Base-by-base conservation (phyloP, 2,113 vertebrate genomes). In the Rhagologus leucostigma region DNA sequence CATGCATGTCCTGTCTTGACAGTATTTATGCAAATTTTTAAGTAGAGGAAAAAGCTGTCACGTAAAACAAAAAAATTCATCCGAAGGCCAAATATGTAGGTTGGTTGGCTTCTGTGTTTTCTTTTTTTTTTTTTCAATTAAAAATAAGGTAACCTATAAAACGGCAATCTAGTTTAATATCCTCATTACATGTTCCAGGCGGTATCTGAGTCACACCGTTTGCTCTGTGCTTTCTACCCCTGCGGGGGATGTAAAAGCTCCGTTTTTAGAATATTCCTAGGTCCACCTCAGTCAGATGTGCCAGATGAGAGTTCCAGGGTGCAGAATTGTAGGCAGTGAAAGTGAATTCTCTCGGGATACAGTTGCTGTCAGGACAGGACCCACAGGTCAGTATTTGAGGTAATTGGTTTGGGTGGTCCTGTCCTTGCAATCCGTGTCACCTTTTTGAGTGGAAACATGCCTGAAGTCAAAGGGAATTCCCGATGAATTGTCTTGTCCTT, bases 41-140 rank as follows among this genome's bases (percentile, higher is more conserved):
- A 94, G 55, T 63, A 89, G 84, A 91, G 93, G 83, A 94, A 96
- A 90, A 95, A 92, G 94, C 84, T 93, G 95, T 95, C 94, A 94
- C 3, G 3, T 93, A 95, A 92, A 96, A 81, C 88, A 90, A 94
- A 92, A 92, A 96, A 96, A 94, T n/a, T 84, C 71, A 65, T 92
- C 84, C 16, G 17, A 95, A 86, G 94, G 95, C 97, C 94, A 97
- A 95, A 69, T 95, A 93, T 93, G 95, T 96, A 96, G 94, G 95
- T 78, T 96, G 95, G 79, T 87, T 95, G 71, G 91, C 94, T 89
- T 93, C 52, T 88, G 39, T 55, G 37, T 64, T 77, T 90, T 77
- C 26, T 56, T 55, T 80, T 16, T 50, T 33, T 68, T 50, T 9
- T 4, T 16, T 6, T 5, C 55, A 76, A 84, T 92, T 89, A 76